These are phyloP conservation scores for Rhizomys pruinosus DNA, from an alignment of 2,113 vertebrate species.

Conservation along the genomic window DNA sequence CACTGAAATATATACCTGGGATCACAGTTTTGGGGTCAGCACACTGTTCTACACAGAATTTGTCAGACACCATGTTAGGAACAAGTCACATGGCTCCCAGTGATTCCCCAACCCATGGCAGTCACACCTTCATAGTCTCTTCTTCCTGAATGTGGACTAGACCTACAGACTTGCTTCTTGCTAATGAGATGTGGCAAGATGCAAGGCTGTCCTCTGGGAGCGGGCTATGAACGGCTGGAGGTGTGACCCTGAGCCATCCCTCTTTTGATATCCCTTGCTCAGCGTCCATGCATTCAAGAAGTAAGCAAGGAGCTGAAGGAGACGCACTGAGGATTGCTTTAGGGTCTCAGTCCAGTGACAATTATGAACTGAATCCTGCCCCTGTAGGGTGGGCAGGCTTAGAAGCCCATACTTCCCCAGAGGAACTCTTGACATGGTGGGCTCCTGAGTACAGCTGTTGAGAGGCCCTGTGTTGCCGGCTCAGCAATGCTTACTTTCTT, in stretches of 20 bases:
- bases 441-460: rapidly evolving
- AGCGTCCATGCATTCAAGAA: not conserved
- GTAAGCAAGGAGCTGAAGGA: not conserved
- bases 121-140: rapidly evolving
- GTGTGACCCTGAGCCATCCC: not conserved
- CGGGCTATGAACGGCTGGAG: not conserved
- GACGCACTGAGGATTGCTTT: not conserved
- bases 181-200: rapidly evolving
- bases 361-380: not conserved
- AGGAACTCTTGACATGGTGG: rapidly evolving
- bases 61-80: rapidly evolving
- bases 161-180: not conserved
- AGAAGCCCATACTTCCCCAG: not conserved
- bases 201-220: not conserved
- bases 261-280: not conserved
- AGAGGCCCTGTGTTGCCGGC: not conserved
- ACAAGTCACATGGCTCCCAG: rapidly evolving
- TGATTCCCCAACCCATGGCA: not conserved
- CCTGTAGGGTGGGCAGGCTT: not conserved
- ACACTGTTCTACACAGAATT: rapidly evolving
- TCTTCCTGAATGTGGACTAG: not conserved
- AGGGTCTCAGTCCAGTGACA: not conserved
- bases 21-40: not conserved
- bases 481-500: too few relatives aligned
- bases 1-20: not conserved